Percentiles rank a stretch among this genome's conserved stretches.
These are phyloP conservation scores for Xylocampa areola DNA, from an alignment of 2,888 invertebrate genomes.

Conservation along the genomic window DNA sequence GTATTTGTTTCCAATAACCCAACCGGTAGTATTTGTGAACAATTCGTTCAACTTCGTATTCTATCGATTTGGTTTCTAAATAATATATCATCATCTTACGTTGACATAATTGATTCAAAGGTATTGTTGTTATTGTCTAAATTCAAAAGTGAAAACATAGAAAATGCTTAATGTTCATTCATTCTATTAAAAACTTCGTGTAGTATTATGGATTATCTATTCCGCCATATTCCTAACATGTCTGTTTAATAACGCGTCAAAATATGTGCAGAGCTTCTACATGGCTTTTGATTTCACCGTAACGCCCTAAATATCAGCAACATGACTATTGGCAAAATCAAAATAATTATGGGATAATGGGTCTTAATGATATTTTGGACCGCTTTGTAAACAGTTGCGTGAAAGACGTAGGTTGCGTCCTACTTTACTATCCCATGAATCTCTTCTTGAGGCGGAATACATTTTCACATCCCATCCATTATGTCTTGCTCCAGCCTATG, in stretches of 20 bases:
- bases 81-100: conserved; percentile 5
- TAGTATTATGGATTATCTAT: background rate
- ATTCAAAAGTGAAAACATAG: conserved; percentile 11
- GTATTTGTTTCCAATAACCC: conserved; percentile 17
- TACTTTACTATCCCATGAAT: conserved; percentile 43
- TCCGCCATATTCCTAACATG: no score
- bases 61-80: conserved; percentile 24
- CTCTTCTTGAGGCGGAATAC: conserved; percentile 22
- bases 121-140: conserved; percentile 13
- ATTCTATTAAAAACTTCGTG: background rate
- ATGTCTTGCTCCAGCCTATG: conserved; percentile 8
- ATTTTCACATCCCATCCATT: conserved; percentile 17
- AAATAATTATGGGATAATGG: no score
- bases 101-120: no score
- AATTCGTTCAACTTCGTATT: conserved; percentile 14
- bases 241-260: no score
- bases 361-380: no score
- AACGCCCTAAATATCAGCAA: no score
- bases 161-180: background rate
- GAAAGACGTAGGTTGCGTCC: conserved; percentile 4
- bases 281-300: no score
- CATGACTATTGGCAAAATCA: no score
- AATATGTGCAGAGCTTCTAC: no score
- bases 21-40: conserved; percentile 17
- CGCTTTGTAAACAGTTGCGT: background rate